Conservation (phyloP, 2,888 invertebrate species). For the Stenolophus ochropezus region DNA sequence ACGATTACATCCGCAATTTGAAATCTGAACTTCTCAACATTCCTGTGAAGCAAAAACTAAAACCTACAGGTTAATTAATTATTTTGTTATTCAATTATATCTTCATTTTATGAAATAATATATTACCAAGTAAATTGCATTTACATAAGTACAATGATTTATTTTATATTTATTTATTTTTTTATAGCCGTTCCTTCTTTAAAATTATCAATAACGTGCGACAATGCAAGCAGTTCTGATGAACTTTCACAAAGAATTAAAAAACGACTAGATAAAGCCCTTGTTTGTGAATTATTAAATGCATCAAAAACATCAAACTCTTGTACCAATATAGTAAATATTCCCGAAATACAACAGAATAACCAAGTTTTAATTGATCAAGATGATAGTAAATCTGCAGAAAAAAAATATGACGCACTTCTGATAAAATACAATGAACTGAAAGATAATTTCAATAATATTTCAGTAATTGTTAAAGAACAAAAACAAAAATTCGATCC, state of each 20-base stretch:
- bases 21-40: constrained; percentile 45
- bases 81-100: no score
- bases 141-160: not conserved
- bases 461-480: no score
- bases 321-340: not conserved
- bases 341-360: constrained; percentile 41
- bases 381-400: constrained; percentile 13
- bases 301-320: not conserved
- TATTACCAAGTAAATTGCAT: not conserved
- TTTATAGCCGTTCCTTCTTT: not conserved
- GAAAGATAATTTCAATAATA: constrained; percentile 51
- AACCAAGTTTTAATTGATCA: constrained; percentile 31
- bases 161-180: not conserved
- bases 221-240: not conserved
- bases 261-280: not conserved
- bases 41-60: constrained; percentile 17
- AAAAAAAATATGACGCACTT: constrained; percentile 19
- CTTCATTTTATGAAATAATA: not conserved
- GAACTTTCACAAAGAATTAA: not conserved
- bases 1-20: constrained; percentile 55
- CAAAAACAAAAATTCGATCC: no score
- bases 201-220: not conserved
- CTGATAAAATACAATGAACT: constrained; percentile 49
- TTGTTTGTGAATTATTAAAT: not conserved
- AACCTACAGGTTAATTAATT: not conserved